Conservation (phyloP, 2,888 invertebrate genomes). For the Neoaliturus tenellus region DNA sequence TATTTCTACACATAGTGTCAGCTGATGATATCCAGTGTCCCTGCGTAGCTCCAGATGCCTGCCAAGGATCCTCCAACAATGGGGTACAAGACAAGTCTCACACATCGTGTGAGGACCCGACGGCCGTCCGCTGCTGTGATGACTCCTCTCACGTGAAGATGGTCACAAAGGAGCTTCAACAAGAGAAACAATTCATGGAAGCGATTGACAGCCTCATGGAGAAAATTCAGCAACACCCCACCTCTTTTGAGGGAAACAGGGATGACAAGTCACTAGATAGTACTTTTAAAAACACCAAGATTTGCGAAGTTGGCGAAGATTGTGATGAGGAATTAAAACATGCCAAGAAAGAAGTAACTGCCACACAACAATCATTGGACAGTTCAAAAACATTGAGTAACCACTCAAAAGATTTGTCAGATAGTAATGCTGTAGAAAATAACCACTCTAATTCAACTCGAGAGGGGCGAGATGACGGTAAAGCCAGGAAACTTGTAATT, state of each 20-base stretch:
- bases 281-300: not conserved
- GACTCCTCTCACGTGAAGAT: not conserved
- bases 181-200: not conserved
- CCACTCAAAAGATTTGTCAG: not conserved
- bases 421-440: not conserved
- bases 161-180: not conserved
- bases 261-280: not conserved
- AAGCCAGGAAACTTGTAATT: not conserved
- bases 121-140: not conserved
- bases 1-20: not conserved
- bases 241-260: not conserved
- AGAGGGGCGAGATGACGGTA: not conserved
- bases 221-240: not conserved
- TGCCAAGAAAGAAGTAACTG: not conserved
- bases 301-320: not conserved
- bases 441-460: not conserved
- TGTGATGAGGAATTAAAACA: not conserved
- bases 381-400: not conserved
- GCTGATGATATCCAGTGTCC: not conserved
- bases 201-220: not conserved
- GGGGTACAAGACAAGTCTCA: not conserved
- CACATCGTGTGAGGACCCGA: not conserved
- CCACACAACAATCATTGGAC: not conserved
- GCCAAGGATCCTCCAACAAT: not conserved
- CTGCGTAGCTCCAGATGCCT: not conserved